These are phyloP conservation scores for Achatina immaculata DNA, from an alignment of 1,140 invertebrate genomes.

Conservation along the genomic window DNA sequence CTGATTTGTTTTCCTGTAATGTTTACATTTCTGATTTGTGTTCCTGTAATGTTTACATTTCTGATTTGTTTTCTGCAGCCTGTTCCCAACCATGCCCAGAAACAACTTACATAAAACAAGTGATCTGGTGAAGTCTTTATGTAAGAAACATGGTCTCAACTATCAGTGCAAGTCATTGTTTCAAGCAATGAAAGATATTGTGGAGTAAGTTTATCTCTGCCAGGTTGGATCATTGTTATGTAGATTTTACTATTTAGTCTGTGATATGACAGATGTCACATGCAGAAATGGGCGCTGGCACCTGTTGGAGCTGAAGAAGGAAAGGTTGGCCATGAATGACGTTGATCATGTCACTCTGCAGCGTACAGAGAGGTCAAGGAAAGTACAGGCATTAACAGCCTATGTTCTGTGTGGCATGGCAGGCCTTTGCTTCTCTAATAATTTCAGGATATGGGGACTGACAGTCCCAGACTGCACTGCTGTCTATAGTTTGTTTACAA, in stretches of 20 bases:
- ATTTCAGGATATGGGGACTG: too few relatives aligned
- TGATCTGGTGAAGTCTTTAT: conserved; percentile 66
- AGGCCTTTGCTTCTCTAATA: too few relatives aligned
- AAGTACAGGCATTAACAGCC: neutral
- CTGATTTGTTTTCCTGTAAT: too few relatives aligned
- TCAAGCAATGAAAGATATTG: conserved; percentile 65
- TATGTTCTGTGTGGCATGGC: too few relatives aligned
- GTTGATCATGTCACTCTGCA: neutral
- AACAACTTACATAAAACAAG: conserved; percentile 69
- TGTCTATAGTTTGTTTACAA: too few relatives aligned
- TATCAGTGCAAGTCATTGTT: conserved; percentile 65
- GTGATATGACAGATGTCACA: neutral
- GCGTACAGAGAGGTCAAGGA: neutral
- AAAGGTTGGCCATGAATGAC: neutral
- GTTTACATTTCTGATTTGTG: too few relatives aligned
- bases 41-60: too few relatives aligned
- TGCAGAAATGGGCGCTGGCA: neutral
- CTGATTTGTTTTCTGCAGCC: conserved; percentile 49
- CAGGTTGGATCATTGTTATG: neutral
- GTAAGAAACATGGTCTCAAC: conserved; percentile 67
- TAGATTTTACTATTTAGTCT: neutral
- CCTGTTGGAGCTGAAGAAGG: neutral
- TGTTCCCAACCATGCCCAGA: conserved; percentile 71
- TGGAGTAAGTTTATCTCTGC: conserved; percentile 63
- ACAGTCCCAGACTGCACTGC: too few relatives aligned